These are phyloP conservation scores for Hyperoodon ampullatus DNA, from an alignment of 2,113 vertebrate genomes.

Conservation along the genomic window DNA sequence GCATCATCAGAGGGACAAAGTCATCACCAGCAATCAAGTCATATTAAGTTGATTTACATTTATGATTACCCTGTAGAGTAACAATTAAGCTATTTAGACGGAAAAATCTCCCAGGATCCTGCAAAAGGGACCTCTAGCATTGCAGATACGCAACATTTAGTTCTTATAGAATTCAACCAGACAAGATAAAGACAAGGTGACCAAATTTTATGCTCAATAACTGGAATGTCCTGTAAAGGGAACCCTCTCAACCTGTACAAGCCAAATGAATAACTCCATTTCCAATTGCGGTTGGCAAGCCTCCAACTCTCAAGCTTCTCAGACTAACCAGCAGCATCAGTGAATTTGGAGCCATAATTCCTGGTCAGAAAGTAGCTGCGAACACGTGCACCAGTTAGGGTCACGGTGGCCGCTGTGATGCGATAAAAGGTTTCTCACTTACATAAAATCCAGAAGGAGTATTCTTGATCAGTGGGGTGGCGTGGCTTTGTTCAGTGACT, in stretches of 20 bases:
- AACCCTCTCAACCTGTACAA: rapidly evolving
- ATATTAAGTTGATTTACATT: not conserved
- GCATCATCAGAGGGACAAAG: not conserved
- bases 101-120: conserved; percentile 37
- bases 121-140: conserved; percentile 22
- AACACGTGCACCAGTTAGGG: not conserved
- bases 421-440: not conserved
- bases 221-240: not conserved
- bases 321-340: not conserved
- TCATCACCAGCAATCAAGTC: not conserved
- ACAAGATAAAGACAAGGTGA: not conserved
- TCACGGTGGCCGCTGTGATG: not conserved
- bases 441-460: not conserved
- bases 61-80: not conserved
- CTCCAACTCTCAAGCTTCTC: not conserved
- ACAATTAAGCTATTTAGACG: conserved; percentile 35
- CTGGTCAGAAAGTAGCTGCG: not conserved
- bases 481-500: not conserved
- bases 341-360: not conserved
- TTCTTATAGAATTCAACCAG: not conserved
- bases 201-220: not conserved
- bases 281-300: not conserved
- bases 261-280: not conserved
- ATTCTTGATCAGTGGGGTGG: not conserved
- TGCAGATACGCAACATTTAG: not conserved